Evolutionary conservation across 23 tunicate species (phyloP).

Genomic region (Trididemnum nubilum): DNA sequence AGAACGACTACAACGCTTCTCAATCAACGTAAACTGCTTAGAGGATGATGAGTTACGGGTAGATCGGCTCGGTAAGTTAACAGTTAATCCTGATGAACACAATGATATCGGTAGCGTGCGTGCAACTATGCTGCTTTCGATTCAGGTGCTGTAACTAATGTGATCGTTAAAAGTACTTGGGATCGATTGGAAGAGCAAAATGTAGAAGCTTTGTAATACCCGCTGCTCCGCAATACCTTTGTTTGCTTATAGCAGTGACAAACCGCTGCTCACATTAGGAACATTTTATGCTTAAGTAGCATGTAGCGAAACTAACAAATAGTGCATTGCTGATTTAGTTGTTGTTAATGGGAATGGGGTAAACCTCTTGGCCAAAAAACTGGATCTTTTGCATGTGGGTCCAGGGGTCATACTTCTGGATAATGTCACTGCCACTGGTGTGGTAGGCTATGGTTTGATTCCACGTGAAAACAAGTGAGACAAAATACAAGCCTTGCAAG

Average conservation of each 20-base stretch:
- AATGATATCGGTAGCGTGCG: background rate
- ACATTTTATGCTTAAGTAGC: background rate
- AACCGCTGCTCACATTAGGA: conserved; percentile 9
- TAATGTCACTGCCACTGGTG: too few species aligned
- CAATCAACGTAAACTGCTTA: background rate
- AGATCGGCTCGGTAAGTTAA: too few species aligned
- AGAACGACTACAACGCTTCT: background rate
- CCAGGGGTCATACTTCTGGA: background rate
- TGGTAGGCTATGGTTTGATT: too few species aligned
- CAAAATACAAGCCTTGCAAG: too few species aligned
- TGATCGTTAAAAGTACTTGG: background rate
- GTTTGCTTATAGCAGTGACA: background rate
- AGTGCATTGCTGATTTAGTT: conserved; percentile 13
- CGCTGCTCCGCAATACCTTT: background rate
- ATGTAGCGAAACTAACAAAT: background rate
- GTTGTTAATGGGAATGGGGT: conserved; percentile 8
- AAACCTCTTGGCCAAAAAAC: background rate
- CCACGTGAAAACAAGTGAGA: too few species aligned
- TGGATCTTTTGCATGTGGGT: background rate
- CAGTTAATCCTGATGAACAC: background rate
- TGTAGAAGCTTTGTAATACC: background rate
- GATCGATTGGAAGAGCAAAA: background rate
- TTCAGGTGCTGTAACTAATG: background rate
- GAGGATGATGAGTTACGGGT: background rate
- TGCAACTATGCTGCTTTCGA: background rate